These are phyloP conservation scores for Pituophis catenifer DNA, from an alignment of 2,113 vertebrate species.

Conservation along the genomic window DNA sequence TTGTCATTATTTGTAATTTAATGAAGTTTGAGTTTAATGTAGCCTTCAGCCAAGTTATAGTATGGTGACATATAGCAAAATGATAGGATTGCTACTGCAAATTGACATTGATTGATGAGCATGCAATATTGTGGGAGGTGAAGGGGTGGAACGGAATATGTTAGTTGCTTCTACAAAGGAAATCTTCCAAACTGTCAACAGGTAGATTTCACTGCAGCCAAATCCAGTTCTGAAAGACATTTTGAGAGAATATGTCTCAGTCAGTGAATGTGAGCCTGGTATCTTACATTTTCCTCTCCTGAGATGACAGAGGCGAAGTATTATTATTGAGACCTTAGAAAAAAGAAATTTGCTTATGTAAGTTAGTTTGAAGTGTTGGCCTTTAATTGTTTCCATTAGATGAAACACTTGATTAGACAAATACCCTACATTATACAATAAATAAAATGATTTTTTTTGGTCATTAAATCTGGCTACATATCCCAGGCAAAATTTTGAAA, in stretches of 20 bases:
- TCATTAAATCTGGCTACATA: background rate
- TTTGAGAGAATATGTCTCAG: background rate
- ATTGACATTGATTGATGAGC: slow-evolving; percentile 38
- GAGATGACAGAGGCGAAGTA: background rate
- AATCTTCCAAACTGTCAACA: background rate
- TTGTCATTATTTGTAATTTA: background rate
- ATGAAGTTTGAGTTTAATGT: slow-evolving; percentile 61
- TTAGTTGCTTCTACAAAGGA: background rate
- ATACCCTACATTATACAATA: background rate
- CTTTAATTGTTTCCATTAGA: slow-evolving; percentile 25
- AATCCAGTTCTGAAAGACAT: background rate
- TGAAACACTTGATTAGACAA: background rate
- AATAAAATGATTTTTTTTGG: background rate
- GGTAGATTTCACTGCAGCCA: background rate
- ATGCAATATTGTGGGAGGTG: background rate
- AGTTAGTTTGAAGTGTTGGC: slow-evolving; percentile 57
- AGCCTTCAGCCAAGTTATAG: slow-evolving; percentile 40
- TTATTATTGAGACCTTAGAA: background rate
- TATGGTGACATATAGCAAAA: slow-evolving; percentile 42
- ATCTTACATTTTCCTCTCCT: too few relatives aligned
- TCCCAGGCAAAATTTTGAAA: background rate
- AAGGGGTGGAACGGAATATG: background rate
- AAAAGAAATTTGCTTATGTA: slow-evolving; percentile 38
- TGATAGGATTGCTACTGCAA: slow-evolving; percentile 53
- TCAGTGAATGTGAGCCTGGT: background rate